Conservation (phyloP, 2,888 invertebrate genomes). For the Agrotis segetum region DNA sequence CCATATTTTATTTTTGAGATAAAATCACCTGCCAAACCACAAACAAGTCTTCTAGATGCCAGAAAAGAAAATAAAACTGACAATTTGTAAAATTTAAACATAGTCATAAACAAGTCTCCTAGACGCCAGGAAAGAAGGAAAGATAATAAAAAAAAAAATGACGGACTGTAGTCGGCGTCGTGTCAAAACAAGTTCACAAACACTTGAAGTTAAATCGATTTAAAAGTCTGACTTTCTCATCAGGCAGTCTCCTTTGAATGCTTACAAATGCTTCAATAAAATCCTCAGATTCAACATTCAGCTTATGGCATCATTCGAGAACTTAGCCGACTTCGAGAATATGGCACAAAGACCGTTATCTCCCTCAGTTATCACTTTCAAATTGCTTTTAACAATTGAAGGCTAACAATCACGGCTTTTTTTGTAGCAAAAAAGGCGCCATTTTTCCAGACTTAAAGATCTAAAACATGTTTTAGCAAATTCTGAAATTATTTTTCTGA, state of each 20-base stretch:
- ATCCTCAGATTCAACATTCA: neutral
- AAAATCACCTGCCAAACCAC: too few relatives aligned
- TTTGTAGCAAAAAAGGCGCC: neutral
- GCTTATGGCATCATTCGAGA: neutral
- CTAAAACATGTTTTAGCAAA: neutral
- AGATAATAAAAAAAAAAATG: neutral
- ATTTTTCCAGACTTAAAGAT: neutral
- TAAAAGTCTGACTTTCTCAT: neutral
- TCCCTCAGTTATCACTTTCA: constrained; percentile 2
- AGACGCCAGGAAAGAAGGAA: neutral
- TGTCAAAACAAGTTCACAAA: neutral
- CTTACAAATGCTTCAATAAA: constrained; percentile 4
- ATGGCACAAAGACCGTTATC: constrained; percentile 1
- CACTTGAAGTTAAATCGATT: constrained; percentile 4
- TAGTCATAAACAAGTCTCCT: neutral
- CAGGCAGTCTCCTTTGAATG: constrained; percentile 16
- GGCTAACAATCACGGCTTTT: neutral
- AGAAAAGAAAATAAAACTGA: neutral
- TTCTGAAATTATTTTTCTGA: neutral
- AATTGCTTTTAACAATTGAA: neutral
- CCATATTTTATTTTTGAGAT: too few relatives aligned
- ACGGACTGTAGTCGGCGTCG: neutral
- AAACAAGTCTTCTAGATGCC: neutral
- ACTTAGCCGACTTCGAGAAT: neutral
- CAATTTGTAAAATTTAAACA: neutral